These are phyloP conservation scores for Dolichotis patagonum DNA, from an alignment of 2,113 vertebrate species.

Conservation along the genomic window DNA sequence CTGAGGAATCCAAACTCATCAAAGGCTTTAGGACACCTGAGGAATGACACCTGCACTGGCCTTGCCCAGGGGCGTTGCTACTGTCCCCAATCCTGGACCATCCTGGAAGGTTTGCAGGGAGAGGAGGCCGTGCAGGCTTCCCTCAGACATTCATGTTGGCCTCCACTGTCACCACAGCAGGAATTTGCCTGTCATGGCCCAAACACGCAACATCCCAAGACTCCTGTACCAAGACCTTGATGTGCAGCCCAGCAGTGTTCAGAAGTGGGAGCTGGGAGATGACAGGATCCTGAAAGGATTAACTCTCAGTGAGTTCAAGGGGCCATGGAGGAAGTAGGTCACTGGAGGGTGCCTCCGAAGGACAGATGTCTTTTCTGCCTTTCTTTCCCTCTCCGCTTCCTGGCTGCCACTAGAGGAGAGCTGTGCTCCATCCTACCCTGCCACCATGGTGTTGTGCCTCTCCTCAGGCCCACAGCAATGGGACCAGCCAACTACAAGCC, in stretches of 20 bases:
- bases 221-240: background rate
- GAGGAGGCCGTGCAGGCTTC: background rate
- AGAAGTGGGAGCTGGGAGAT: background rate
- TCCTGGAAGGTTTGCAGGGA: background rate
- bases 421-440: background rate
- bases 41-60: background rate
- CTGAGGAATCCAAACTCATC: background rate
- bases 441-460: background rate
- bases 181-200: background rate
- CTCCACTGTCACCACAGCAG: background rate
- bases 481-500: background rate
- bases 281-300: background rate
- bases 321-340: background rate
- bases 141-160: background rate
- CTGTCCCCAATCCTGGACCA: background rate
- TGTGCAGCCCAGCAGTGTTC: background rate
- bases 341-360: background rate
- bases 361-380: background rate
- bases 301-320: background rate
- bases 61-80: rapidly evolving
- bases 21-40: background rate
- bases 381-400: background rate
- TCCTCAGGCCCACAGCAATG: background rate
- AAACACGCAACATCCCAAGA: background rate
- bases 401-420: background rate